Percentiles rank a stretch among this genome's conserved stretches.
Conservation (phyloP, 2,797 vertebrate genomes). For the Sebastes alutus region DNA sequence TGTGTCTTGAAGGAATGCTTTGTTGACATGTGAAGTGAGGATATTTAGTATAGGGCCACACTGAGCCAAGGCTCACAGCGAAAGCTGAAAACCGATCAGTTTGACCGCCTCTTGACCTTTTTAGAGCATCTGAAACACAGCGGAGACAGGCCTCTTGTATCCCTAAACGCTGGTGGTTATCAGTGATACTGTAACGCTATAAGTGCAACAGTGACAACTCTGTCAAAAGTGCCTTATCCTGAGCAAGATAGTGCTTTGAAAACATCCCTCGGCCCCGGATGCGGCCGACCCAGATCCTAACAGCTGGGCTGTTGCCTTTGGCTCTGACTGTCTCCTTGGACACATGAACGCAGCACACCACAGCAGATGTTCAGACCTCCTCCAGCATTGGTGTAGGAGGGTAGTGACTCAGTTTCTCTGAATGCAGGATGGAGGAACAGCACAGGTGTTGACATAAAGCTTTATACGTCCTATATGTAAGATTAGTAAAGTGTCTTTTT, state of each 20-base stretch:
- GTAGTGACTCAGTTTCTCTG: slow-evolving; percentile 16
- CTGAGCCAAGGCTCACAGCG: slow-evolving; percentile 14
- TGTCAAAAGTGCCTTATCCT: slow-evolving; percentile 21
- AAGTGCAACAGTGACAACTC: not conserved
- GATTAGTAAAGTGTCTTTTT: not conserved
- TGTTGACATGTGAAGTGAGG: slow-evolving; percentile 46
- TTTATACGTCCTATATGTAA: not conserved
- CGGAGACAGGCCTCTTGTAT: not conserved
- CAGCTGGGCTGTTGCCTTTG: slow-evolving; percentile 72
- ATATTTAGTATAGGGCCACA: slow-evolving; percentile 4
- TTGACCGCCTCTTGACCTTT: slow-evolving; percentile 28
- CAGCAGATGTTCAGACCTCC: slow-evolving; percentile 73
- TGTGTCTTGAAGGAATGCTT: slow-evolving; percentile 56
- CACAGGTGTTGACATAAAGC: not conserved
- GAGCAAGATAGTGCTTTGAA: slow-evolving; percentile 30
- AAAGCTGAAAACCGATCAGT: slow-evolving; percentile 29
- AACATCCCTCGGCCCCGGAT: slow-evolving; percentile 36
- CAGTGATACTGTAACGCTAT: not conserved
- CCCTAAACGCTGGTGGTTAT: not conserved
- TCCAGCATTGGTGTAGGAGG: slow-evolving; percentile 47
- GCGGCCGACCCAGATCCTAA: slow-evolving; percentile 47
- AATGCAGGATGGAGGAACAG: slow-evolving; percentile 14
- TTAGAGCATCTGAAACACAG: not conserved
- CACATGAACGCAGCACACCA: slow-evolving; percentile 47
- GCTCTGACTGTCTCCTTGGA: slow-evolving; percentile 64